Base-by-base conservation (phyloP, 2,797 vertebrate species). In the Lepilemur ruficaudatus region DNA sequence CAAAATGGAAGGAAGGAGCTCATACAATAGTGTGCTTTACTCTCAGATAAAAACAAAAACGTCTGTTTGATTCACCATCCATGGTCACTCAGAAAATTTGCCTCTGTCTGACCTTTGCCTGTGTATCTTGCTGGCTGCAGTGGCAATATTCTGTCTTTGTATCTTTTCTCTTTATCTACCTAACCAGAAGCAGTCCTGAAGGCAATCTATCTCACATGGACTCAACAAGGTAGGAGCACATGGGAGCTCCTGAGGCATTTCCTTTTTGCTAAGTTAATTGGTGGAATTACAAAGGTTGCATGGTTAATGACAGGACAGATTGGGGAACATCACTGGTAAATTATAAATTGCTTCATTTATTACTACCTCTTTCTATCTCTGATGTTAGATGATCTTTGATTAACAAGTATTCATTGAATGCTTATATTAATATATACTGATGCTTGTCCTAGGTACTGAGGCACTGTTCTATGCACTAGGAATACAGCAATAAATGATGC, bases 41-140 rank as follows among this genome's bases (percentile, higher is more conserved):
- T 96, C 95, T 91, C 89, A 50, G 84, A 94, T 79, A 50, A 93
- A 98, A 98, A 96, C 80, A 85, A 93, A 98, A 94, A 95, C 89
- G 91, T 76, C n/a, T 57, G 30, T 82, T 93, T 80, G 32, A 94
- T 76, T 91, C 43, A 46, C 52, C 43, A 65, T 82, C 83, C 92
- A 96, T 57, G 57, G 46, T 61, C 69, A 94, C 95, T 94, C 90
- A 96, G 93, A 95, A 98, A 94, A 94, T 18, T 22, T 97, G 79
- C 91, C 94, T 97, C 88, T 93, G 88, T 80, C 43, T 92, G 96
- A 94, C 94, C 69, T 98, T 96, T 97, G 93, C 91, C 63, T 89
- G 84, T 41, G 28, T 41, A 88, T 59, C 50, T 70, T 97, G 52
- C 92, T 95, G 79, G 43, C 0, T 92, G 41, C 32, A 12, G 4